Evolutionary conservation across 2,888 invertebrate genomes (phyloP), one percentile per base, ranked within the genome.

Genomic region (Calliopum simillimum): DNA sequence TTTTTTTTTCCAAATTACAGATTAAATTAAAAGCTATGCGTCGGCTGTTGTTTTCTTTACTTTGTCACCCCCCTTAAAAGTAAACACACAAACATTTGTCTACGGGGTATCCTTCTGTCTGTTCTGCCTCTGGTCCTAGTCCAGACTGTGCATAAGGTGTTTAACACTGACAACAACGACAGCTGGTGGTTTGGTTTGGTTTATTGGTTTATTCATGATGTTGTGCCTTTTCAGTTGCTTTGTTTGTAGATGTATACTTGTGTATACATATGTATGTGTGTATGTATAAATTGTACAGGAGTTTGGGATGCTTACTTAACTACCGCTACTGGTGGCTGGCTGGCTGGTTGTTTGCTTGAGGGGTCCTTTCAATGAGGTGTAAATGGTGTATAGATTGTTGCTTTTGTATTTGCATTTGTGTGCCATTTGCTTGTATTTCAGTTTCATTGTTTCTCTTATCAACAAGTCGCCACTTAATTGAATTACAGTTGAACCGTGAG

Each of bases 401-500:
- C 33, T 58, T 33, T 47, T 25, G 53, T 55, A 53, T 44, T 44
- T 41, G 55, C 53, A 55, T 59, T 49, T 46, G 46, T 58, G 41
- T 51, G 43, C n/a, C 25, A 49, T 14, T 47, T 49, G 58, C 16
- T 41, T n/a, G n/a, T n/a, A n/a, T n/a, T n/a, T n/a, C n/a, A n/a
- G n/a, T 16, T 41, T 67, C 41, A 19, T 67, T 47, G 66, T 58
- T 16, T 14, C 33, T 33, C 47, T 58, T 67, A 67, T 59, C 67
- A 67, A 67, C 67, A 67, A 59, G 67, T 67, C 58, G 67, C 67
- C 59, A 67, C 67, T 67, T 67, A 59, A 67, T 59, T 67, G 49
- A 67, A 67, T 67, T 25, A 67, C 33, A 47, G 59, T 41, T 49
- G 33, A 59, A 49, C 59, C 59, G 41, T 59, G 67, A 67, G 67